A percentile compares a stretch with the other conserved stretches of the same genome.
Conservation (phyloP, 2,113 vertebrate species). For the Ivindomyrus marchei region DNA sequence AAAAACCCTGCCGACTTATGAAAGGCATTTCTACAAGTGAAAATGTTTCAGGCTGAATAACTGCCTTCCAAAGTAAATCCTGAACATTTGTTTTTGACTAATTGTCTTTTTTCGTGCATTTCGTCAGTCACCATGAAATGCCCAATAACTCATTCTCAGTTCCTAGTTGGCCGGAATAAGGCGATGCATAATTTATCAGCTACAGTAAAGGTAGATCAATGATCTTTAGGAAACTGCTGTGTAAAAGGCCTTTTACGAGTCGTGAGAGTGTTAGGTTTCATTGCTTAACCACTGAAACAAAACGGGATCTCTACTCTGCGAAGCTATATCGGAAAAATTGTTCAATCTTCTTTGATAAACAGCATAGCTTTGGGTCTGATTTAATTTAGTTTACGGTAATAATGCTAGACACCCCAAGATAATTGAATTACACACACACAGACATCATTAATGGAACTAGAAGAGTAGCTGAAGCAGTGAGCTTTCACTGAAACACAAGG, state of each 20-base stretch:
- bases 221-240: slow-evolving; percentile 12
- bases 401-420: slow-evolving; percentile 22
- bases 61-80: background rate
- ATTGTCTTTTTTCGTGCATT: background rate
- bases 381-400: slow-evolving; percentile 19
- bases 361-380: slow-evolving; percentile 20
- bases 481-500: slow-evolving; percentile 29
- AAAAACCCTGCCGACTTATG: background rate
- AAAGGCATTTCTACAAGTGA: background rate
- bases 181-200: slow-evolving; percentile 2
- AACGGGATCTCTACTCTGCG: background rate
- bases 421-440: slow-evolving; percentile 24
- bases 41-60: background rate
- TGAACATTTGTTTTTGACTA: background rate
- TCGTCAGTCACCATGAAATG: background rate
- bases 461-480: slow-evolving; percentile 24
- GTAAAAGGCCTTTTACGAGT: background rate
- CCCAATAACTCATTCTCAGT: background rate
- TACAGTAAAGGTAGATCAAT: slow-evolving; percentile 11
- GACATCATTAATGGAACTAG: slow-evolving; percentile 22
- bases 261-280: background rate
- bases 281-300: background rate
- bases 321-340: background rate
- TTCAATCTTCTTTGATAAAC: slow-evolving; percentile 14
- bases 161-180: background rate